Conservation (phyloP, 1,140 invertebrate genomes). For the Psilanteris sp. region DNA sequence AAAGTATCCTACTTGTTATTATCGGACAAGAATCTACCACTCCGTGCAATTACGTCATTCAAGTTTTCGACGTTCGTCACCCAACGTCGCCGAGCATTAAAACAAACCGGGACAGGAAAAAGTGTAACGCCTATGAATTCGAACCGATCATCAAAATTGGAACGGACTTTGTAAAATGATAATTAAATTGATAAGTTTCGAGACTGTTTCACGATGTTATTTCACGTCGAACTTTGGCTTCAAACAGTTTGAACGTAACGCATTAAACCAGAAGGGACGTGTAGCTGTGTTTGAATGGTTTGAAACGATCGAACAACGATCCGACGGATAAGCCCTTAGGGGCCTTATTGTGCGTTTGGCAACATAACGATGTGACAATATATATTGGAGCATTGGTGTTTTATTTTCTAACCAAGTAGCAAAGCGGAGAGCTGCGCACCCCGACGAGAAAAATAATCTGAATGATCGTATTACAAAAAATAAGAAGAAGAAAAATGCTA, state of each 20-base stretch:
- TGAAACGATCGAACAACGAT: slow-evolving; percentile 57
- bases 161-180: not conserved
- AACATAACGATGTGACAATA: slow-evolving; percentile 58
- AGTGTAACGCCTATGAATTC: too few relatives aligned
- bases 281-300: slow-evolving; percentile 49
- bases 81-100: too few relatives aligned
- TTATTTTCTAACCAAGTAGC: slow-evolving; percentile 50
- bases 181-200: slow-evolving; percentile 1
- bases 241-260: slow-evolving; percentile 11
- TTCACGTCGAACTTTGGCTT: slow-evolving; percentile 4
- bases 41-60: slow-evolving; percentile 23
- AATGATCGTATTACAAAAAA: slow-evolving; percentile 40
- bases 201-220: not conserved
- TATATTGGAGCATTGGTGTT: slow-evolving; percentile 42
- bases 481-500: slow-evolving; percentile 28
- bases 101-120: too few relatives aligned
- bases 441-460: slow-evolving; percentile 32
- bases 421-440: slow-evolving; percentile 24
- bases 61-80: slow-evolving; percentile 24
- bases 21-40: slow-evolving; percentile 31
- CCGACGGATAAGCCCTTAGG: slow-evolving; percentile 57
- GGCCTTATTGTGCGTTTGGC: slow-evolving; percentile 59
- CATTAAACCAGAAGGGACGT: slow-evolving; percentile 29
- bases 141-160: too few relatives aligned
- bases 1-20: slow-evolving; percentile 24